These are phyloP conservation scores for Pantherophis guttatus DNA, from an alignment of 2,113 vertebrate genomes.

Conservation along the genomic window DNA sequence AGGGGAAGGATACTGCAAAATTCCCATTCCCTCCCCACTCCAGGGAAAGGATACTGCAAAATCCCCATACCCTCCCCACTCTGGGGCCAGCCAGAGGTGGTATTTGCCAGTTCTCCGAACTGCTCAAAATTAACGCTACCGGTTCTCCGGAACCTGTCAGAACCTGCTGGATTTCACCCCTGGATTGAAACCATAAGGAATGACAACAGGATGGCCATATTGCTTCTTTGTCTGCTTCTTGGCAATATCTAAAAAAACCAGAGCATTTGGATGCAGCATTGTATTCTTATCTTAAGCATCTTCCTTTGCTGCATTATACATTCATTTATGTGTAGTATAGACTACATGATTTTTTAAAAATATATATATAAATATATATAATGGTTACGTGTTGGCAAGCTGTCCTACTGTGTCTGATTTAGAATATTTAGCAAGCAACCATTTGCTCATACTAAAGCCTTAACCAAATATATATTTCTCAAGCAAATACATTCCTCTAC, in stretches of 20 bases:
- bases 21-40: too few relatives aligned
- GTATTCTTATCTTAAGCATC: conserved; percentile 7
- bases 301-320: neutral
- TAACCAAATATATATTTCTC: conserved; percentile 36
- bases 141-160: too few relatives aligned
- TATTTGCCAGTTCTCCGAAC: too few relatives aligned
- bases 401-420: conserved; percentile 33
- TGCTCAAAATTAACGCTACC: too few relatives aligned
- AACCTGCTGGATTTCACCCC: too few relatives aligned
- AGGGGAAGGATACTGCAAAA: too few relatives aligned
- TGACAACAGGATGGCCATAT: neutral
- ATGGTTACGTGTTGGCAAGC: conserved; percentile 32
- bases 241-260: neutral
- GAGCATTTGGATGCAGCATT: neutral
- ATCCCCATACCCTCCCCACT: too few relatives aligned
- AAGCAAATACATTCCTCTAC: conserved; percentile 21
- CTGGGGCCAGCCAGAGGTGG: too few relatives aligned
- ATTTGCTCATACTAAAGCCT: conserved; percentile 38
- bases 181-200: neutral
- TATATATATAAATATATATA: neutral
- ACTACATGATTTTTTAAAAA: conserved; percentile 23
- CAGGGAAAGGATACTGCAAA: too few relatives aligned
- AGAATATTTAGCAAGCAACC: conserved; percentile 4
- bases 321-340: conserved; percentile 21
- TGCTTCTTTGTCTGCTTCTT: neutral